A percentile compares a stretch with the other conserved stretches of the same genome.
These are phyloP conservation scores for Leguminivora glycinivorella DNA, from an alignment of 1,140 invertebrate species.

Conservation along the genomic window DNA sequence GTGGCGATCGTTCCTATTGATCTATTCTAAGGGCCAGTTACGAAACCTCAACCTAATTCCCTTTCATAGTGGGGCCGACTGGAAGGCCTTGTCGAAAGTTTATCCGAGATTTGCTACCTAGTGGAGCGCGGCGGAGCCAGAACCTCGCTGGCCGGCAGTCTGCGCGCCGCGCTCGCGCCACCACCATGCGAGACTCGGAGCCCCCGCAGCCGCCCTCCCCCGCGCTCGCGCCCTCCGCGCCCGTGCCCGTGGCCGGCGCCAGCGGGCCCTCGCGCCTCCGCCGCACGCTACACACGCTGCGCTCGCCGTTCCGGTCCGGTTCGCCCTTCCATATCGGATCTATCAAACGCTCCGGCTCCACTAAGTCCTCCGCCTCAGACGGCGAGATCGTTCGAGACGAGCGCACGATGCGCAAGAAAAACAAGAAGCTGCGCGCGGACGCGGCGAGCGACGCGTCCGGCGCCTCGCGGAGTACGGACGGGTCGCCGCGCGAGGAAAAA, in stretches of 20 bases:
- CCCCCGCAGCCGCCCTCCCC: constrained; percentile 45
- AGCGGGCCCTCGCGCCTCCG: constrained; percentile 58
- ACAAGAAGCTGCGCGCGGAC: constrained; percentile 64
- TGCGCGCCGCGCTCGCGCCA: constrained; percentile 51
- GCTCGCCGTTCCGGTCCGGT: constrained; percentile 70
- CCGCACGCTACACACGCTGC: constrained; percentile 66
- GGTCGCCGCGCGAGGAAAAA: constrained; percentile 57
- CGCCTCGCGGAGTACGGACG: constrained; percentile 58
- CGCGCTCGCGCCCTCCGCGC: constrained; percentile 30
- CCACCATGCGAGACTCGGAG: constrained; percentile 58
- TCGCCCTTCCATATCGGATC: constrained; percentile 72
- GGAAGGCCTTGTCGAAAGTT: constrained; percentile 51
- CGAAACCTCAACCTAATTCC: constrained; percentile 33
- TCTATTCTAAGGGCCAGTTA: constrained; percentile 23
- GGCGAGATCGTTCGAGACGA: constrained; percentile 64
- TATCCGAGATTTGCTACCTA: constrained; percentile 54
- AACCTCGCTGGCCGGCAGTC: constrained; percentile 49
- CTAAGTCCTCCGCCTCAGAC: constrained; percentile 68
- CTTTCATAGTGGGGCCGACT: constrained; percentile 29
- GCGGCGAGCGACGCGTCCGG: constrained; percentile 45
- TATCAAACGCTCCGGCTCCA: constrained; percentile 64
- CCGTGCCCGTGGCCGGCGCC: no score
- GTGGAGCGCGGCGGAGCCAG: constrained; percentile 7
- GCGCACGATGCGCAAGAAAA: constrained; percentile 74
- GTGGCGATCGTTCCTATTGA: constrained; percentile 15